Base-by-base conservation (phyloP, 1,140 invertebrate species). In the Formica exsecta region DNA sequence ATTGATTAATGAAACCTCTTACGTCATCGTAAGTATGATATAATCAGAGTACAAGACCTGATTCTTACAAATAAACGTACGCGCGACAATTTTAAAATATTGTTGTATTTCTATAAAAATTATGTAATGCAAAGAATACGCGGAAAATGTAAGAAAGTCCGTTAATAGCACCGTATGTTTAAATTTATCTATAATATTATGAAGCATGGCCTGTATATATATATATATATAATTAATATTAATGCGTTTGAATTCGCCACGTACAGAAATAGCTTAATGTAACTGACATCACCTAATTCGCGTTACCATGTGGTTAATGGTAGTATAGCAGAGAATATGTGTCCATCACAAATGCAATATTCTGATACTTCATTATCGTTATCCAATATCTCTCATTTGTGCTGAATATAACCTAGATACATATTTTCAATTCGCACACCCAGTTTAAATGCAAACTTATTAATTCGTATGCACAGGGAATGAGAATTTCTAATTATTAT, bases 321-420 rank as follows among this genome's bases (percentile, higher is more conserved):
- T 61, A 41, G 6, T 25, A 44, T 3, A 48, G 41, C 4, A 38
- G 16, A 44, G 66, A 6, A 62, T 61, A 57, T 36, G 38, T 62
- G 38, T 75, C 57, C 36, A 29, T 83, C 68, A 74, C 13, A 74
- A 83, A 83, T 74, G 70, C 54, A 83, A 83, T 74, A 83, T 83
- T 83, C 54, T 75, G 54, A 59, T 59, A 85, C 41, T 79, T 85
- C 81, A 73, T 89, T 88, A 88, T 57, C 83, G 44, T 86, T 89
- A 75, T 89, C 38, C 74, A 88, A 88, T 88, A 88, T 83, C 68
- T 65, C 38, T 25, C n/a, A 51, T 51, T 51, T 51, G n/a, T 48
- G 66, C 68, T 88, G 87, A 79, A 86, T 88, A 70, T 73, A 48
- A 48, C 11, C 25, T n/a, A 36, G 32, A 80, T 41, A 68, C 0